Conservation (phyloP, 2,113 vertebrate species). For the Rhipidura dahli region DNA sequence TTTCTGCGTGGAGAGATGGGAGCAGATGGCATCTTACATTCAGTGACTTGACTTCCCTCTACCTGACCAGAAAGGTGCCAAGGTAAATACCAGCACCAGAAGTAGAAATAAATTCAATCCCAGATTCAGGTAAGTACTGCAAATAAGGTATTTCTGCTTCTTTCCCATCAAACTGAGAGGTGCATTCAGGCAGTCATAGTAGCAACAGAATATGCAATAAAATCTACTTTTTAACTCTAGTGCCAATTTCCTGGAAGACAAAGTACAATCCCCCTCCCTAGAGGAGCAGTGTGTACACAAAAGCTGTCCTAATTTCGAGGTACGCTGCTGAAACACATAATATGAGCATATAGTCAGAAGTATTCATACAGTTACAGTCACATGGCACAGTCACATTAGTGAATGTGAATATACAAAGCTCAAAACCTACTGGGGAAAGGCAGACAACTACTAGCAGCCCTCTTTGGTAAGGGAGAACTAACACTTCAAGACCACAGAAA, state of each 20-base stretch:
- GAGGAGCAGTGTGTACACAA: background rate
- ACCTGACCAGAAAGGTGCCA: background rate
- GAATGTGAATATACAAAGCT: background rate
- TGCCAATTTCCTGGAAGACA: background rate
- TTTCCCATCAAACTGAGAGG: background rate
- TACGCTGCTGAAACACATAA: background rate
- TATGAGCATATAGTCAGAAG: background rate
- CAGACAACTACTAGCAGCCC: background rate
- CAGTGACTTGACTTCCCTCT: background rate
- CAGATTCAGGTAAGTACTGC: background rate
- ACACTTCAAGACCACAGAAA: background rate
- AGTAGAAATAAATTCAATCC: background rate
- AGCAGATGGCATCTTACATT: background rate
- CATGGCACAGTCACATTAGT: background rate
- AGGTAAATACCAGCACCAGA: background rate
- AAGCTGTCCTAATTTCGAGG: background rate
- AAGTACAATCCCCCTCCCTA: background rate
- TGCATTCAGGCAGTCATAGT: background rate
- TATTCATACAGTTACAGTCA: background rate
- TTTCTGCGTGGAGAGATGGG: background rate
- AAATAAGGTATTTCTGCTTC: background rate
- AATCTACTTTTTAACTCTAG: background rate
- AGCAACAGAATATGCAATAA: background rate
- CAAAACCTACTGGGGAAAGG: background rate
- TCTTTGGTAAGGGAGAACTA: background rate